These are phyloP conservation scores for Xiphorhynchus elegans DNA, from an alignment of 2,113 vertebrate genomes.

Conservation along the genomic window DNA sequence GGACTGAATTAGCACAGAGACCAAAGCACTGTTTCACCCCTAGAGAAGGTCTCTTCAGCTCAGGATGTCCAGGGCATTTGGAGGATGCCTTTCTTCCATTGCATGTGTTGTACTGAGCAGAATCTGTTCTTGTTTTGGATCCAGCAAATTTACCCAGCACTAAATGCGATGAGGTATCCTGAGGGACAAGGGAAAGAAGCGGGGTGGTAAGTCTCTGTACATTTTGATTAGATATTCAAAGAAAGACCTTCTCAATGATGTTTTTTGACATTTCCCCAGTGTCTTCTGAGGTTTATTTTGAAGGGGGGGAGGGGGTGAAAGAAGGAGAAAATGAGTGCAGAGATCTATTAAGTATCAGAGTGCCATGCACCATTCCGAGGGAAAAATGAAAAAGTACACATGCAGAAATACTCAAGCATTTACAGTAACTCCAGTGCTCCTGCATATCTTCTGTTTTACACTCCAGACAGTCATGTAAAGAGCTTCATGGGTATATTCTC, in stretches of 20 bases:
- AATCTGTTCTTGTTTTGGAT: background rate
- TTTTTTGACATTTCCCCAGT: background rate
- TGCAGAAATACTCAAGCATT: slow-evolving; percentile 21
- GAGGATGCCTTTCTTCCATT: background rate
- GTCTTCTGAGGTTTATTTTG: background rate
- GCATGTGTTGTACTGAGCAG: background rate
- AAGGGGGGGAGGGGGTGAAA: too few species aligned
- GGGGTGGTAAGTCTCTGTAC: background rate
- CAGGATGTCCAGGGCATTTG: background rate
- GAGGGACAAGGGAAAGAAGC: background rate
- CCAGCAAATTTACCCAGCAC: background rate
- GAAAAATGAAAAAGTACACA: background rate
- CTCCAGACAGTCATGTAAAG: slow-evolving; percentile 32
- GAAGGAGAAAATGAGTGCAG: background rate
- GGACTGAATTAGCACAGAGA: slow-evolving; percentile 53
- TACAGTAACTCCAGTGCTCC: background rate
- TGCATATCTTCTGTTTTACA: slow-evolving; percentile 19
- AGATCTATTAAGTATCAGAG: background rate
- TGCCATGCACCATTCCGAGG: background rate
- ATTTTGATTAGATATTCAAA: background rate
- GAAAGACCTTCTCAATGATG: background rate
- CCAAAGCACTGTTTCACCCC: slow-evolving; percentile 35
- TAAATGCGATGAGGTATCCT: background rate
- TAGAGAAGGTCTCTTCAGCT: slow-evolving; percentile 50
- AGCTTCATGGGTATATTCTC: slow-evolving; percentile 36